These are phyloP conservation scores for Peromyscus maniculatus DNA, from an alignment of 2,113 vertebrate species.

Conservation along the genomic window DNA sequence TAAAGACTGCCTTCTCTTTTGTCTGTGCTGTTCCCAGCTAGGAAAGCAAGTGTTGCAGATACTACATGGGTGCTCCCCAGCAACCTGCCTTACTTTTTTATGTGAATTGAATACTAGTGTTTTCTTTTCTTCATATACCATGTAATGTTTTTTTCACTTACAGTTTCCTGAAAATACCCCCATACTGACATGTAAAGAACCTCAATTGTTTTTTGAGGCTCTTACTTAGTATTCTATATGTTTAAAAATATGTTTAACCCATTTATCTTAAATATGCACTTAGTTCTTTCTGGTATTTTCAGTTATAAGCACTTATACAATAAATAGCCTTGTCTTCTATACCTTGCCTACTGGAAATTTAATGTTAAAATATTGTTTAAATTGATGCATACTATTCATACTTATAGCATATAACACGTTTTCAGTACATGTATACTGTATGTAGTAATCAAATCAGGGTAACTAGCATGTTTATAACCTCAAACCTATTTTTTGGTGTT, in stretches of 20 bases:
- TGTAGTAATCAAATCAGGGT: background rate
- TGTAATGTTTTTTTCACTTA: conserved; percentile 38
- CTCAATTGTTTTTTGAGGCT: background rate
- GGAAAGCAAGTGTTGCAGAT: conserved; percentile 35
- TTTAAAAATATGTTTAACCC: conserved; percentile 3
- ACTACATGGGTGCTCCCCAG: background rate
- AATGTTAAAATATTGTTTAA: background rate
- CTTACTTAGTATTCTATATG: background rate
- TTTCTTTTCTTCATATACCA: background rate
- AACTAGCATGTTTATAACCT: background rate
- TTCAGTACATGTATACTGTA: background rate
- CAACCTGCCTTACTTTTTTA: background rate
- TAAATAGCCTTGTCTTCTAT: background rate
- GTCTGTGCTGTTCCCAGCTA: background rate
- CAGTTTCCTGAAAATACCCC: conserved; percentile 41
- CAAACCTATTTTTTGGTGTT: background rate
- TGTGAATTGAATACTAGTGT: background rate
- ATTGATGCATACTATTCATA: background rate
- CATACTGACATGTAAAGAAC: background rate
- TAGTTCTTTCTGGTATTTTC: conserved; percentile 11
- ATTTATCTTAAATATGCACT: background rate
- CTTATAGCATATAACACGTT: background rate
- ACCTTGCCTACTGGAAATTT: conserved; percentile 22
- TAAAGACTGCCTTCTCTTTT: conserved; percentile 82
- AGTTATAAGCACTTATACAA: background rate